These are phyloP conservation scores for Rhimphoctona megacephalus DNA, from an alignment of 2,888 invertebrate species.

Conservation along the genomic window DNA sequence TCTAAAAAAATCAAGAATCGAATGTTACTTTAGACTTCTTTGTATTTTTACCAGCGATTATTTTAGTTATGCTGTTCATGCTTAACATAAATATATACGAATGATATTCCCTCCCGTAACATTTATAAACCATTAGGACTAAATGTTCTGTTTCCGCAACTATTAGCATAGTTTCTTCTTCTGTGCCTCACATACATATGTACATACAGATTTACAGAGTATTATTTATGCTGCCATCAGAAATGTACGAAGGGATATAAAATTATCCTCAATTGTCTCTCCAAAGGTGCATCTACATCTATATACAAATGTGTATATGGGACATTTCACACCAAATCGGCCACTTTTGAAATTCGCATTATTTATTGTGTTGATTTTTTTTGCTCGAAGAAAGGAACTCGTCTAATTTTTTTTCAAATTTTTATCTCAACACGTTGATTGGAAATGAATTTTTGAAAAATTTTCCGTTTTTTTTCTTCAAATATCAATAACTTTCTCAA, in stretches of 20 bases:
- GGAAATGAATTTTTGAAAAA: too few species aligned
- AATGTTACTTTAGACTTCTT: not conserved
- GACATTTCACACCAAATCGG: too few species aligned
- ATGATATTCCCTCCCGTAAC: constrained; percentile 23
- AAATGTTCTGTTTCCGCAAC: constrained; percentile 53
- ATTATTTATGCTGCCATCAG: constrained; percentile 49
- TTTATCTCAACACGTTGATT: too few species aligned
- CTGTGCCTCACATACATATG: constrained; percentile 3
- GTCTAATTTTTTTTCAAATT: too few species aligned
- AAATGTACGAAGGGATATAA: constrained; percentile 24
- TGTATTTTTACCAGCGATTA: not conserved
- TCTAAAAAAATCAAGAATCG: not conserved
- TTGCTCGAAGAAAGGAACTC: too few species aligned
- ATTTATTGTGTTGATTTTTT: too few species aligned
- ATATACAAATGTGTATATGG: not conserved
- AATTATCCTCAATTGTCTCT: constrained; percentile 62
- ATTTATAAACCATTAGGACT: constrained; percentile 56
- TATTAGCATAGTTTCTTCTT: constrained; percentile 52
- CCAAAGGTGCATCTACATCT: constrained; percentile 26
- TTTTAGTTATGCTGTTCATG: not conserved
- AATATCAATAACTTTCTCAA: too few species aligned
- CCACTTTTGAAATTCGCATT: too few species aligned
- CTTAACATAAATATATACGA: not conserved
- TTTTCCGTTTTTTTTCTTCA: too few species aligned
- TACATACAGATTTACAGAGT: not conserved